phyloP scores from a whole-genome alignment of 2,113 vertebrate genomes.

The Canis aureus region DNA sequence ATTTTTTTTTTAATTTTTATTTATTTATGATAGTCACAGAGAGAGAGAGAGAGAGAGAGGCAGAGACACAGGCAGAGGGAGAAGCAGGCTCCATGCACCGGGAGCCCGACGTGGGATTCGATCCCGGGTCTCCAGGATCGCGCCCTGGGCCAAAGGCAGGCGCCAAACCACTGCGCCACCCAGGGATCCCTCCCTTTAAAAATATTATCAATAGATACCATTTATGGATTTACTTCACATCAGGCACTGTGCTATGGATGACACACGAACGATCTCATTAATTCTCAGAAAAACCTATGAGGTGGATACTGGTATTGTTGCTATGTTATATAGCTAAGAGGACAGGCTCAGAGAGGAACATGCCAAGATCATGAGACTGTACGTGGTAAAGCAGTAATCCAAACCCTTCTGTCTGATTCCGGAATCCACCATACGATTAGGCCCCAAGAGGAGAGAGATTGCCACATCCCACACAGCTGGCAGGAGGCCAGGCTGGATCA shows the following conservation, averaged over 20 bases:
- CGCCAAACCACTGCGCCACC: no score
- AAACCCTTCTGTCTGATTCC: neutral
- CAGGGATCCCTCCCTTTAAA: constrained; percentile 25
- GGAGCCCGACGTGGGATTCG: no score
- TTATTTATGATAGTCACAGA: no score
- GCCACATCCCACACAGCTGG: neutral
- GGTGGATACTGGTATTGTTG: neutral
- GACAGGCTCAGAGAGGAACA: neutral
- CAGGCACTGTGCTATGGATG: neutral
- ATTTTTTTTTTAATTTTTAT: no score
- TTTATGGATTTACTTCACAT: neutral
- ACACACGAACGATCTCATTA: neutral
- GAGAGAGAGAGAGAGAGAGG: no score
- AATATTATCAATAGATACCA: neutral
- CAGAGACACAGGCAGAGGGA: no score
- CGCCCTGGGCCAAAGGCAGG: no score
- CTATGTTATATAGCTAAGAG: constrained; percentile 24
- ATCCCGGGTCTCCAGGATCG: no score
- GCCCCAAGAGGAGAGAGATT: neutral
- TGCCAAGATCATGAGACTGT: neutral
- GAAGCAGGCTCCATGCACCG: no score
- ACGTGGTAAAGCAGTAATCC: neutral
- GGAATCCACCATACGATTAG: neutral
- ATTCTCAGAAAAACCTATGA: neutral
- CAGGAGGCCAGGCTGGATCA: neutral